These are phyloP conservation scores for Eolophus roseicapilla DNA, from an alignment of 2,113 vertebrate species.

Conservation along the genomic window DNA sequence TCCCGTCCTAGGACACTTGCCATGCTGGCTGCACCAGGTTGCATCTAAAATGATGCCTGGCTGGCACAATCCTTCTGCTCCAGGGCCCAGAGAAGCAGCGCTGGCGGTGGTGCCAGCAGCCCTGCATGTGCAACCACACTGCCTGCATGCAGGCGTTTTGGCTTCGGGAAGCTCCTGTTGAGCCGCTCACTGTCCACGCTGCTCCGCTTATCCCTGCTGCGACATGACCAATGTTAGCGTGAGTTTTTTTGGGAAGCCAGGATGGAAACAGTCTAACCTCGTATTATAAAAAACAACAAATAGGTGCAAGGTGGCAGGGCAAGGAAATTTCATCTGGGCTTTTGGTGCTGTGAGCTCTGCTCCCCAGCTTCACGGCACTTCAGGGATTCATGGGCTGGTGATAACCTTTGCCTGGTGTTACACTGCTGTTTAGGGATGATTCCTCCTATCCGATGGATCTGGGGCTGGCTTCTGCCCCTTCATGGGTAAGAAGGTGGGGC, in stretches of 20 bases:
- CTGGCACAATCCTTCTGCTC: neutral
- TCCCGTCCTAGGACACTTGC: neutral
- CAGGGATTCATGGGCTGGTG: accelerated
- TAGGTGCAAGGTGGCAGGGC: neutral
- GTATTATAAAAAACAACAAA: neutral
- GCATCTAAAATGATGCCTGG: neutral
- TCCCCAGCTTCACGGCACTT: accelerated
- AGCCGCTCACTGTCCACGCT: accelerated
- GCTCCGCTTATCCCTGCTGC: accelerated
- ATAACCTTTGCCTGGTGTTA: neutral
- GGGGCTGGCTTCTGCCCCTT: neutral
- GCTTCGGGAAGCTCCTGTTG: neutral
- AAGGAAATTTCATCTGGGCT: neutral
- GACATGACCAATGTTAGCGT: accelerated
- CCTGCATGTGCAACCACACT: neutral
- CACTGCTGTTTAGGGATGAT: accelerated
- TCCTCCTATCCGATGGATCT: neutral
- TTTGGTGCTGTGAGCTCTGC: accelerated
- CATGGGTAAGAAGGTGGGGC: accelerated
- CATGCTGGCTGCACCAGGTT: accelerated
- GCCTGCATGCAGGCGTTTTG: neutral
- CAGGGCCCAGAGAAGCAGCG: neutral
- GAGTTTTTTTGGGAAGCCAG: neutral
- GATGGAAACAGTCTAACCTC: constrained; percentile 42
- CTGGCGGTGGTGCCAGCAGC: neutral